These are phyloP conservation scores for Lepidothrix coronata DNA, from an alignment of 2,113 vertebrate species.

Conservation along the genomic window DNA sequence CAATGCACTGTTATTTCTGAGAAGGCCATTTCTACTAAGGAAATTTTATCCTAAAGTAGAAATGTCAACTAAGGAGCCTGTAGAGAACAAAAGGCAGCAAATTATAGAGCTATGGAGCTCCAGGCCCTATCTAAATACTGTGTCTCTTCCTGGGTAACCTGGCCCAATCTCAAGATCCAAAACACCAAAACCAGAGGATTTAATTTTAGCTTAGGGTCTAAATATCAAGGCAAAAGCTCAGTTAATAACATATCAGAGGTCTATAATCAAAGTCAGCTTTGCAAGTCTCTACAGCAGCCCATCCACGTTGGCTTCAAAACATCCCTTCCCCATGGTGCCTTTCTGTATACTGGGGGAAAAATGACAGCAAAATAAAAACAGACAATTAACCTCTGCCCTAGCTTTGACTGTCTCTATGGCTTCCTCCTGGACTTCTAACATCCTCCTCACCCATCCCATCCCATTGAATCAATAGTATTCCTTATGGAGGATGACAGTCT, in stretches of 20 bases:
- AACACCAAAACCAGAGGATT: not conserved
- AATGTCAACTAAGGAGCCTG: not conserved
- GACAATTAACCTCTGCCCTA: not conserved
- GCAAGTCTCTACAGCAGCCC: not conserved
- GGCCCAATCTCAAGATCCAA: not conserved
- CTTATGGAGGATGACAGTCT: fast-evolving
- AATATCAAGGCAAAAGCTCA: not conserved
- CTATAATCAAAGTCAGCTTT: not conserved
- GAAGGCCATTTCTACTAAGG: not conserved
- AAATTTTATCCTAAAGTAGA: not conserved
- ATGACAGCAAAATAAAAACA: not conserved
- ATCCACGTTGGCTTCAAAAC: not conserved
- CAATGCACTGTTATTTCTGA: not conserved
- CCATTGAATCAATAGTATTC: not conserved
- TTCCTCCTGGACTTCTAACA: not conserved
- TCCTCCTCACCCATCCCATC: fast-evolving
- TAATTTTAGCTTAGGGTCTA: not conserved
- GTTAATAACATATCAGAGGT: not conserved
- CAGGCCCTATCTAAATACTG: not conserved
- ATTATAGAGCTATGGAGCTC: not conserved
- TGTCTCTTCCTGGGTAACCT: not conserved
- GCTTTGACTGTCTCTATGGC: not conserved
- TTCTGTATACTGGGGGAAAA: not conserved
- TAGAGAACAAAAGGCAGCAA: not conserved
- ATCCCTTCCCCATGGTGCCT: not conserved